Base-by-base conservation (phyloP, 2,888 invertebrate genomes). In the Microctonus aethiopoides region DNA sequence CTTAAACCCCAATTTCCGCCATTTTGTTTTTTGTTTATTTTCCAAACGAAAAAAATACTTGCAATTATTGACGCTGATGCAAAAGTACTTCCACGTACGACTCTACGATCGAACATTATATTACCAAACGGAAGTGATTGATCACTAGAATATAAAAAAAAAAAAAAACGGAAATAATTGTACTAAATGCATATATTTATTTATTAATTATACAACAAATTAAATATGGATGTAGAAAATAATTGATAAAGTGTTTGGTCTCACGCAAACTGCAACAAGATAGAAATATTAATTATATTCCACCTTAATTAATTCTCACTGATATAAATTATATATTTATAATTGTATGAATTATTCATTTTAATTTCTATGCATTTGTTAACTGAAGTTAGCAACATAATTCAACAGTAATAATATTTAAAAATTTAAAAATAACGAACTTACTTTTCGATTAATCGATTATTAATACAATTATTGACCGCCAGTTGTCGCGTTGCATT, bases 21-120 rank as follows among this genome's bases (percentile, higher is more conserved):
- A 67, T 67, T 7, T 13, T 10, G 41, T 11, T 5, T n/a, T 41
- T 41, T n/a, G 13, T 39, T 39, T 36, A 36, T 10, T 10, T 3
- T 16, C n/a, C 1, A 13, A 1, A 0, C 16, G n/a, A n/a, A 0
- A 7, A 11, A 39, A 34, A 26, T 54, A 84, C 86, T 85, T 72
- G 86, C 86, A 64, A 86, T 84, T 70, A 83, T 77, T 60, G 83
- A 78, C 24, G 80, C 75, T 22, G 80, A 89, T 63, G 91, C 91
- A 87, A 91, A 93, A 74, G 94, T 95, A 87, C 92, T 94, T 78
- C 96, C 97, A 78, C 96, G 91, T 79, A 94, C 91, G 69, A 97
- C 92, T 80, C 96, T 90, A 81, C 92, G 92, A 85, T 97, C 97
- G 87, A 92, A 94, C 96, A 96, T 97, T 83, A 97, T 89, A 89